Base-by-base conservation (phyloP, 1,140 invertebrate species). In the Diorhabda carinulata region DNA sequence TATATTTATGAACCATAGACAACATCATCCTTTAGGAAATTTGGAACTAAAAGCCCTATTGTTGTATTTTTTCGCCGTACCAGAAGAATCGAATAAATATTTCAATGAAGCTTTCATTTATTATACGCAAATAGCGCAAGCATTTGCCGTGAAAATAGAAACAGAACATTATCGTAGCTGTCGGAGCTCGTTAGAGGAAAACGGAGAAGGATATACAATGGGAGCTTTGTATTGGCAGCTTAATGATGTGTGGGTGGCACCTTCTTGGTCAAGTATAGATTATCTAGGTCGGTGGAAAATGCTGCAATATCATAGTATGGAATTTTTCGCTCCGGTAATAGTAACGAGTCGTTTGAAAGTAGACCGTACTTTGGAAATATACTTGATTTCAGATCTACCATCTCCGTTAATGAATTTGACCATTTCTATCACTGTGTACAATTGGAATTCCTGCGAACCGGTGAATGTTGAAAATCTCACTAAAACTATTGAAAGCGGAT, bases 181-280 rank as follows among this genome's bases (percentile, higher is more conserved):
- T 56, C 66, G 73, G 63, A 87, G 83, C 61, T 80, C 74, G 25
- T 60, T 89, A 7, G 82, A 86, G 66, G 82, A 84, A n/a, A 76
- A 85, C 5, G 90, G 91, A 2, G 86, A 90, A 81, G 92, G 94
- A 47, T 81, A 84, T 9, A 95, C 92, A 1, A 98, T 98, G 94
- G 98, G 98, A 9, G 96, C 97, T 9, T 84, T 99, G 47, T 99
- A 98, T 83, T 99, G 98, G 98, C 98, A 99, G 81, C 81, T 99
- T 2, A 99, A 99, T 82, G 97, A 99, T 82, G 93, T 99, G 25
- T 99, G 98, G 98, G 92, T 94, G 78, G 96, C 94, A 6, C 95
- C 97, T 0, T 94, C 95, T 3, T 99, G 98, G 98, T 91, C 95
- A 42, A 89, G 94, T 9, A 93, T 98, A 8, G 94, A 96, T 83